These are phyloP conservation scores for Conops quadrifasciatus DNA, from an alignment of 2,888 invertebrate genomes.

Conservation along the genomic window DNA sequence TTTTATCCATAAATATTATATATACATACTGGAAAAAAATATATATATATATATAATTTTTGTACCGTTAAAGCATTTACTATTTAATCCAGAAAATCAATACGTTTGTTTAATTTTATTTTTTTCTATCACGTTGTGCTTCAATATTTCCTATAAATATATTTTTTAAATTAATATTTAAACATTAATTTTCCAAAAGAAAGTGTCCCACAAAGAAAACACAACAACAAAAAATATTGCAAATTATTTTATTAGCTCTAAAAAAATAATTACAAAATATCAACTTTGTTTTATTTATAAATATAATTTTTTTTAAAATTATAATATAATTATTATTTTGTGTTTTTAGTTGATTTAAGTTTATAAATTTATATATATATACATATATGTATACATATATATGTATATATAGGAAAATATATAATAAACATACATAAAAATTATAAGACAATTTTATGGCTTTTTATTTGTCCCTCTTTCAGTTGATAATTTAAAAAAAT, in stretches of 20 bases:
- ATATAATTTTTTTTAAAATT: conserved; percentile 14
- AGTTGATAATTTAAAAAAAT: not conserved
- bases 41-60: not conserved
- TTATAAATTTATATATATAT: conserved; percentile 38
- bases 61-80: conserved; percentile 42
- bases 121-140: conserved; percentile 24
- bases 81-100: conserved; percentile 11
- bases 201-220: not conserved
- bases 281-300: conserved; percentile 35
- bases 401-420: conserved; percentile 35
- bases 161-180: conserved; percentile 12
- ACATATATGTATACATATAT: conserved; percentile 20
- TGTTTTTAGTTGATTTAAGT: conserved; percentile 40
- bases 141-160: conserved; percentile 31
- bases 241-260: conserved; percentile 12
- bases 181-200: not conserved
- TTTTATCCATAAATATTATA: too few relatives aligned
- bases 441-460: conserved; percentile 42
- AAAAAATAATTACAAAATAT: conserved; percentile 13
- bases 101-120: not conserved
- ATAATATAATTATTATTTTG: conserved; percentile 43
- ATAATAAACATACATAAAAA: conserved; percentile 36
- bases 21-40: too few relatives aligned
- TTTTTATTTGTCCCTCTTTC: conserved; percentile 39
- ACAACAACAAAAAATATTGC: conserved; percentile 8